Evolutionary conservation across 92 coral and sea anemone genomes (phyloP).

Genomic region (Actinernus sp.): DNA sequence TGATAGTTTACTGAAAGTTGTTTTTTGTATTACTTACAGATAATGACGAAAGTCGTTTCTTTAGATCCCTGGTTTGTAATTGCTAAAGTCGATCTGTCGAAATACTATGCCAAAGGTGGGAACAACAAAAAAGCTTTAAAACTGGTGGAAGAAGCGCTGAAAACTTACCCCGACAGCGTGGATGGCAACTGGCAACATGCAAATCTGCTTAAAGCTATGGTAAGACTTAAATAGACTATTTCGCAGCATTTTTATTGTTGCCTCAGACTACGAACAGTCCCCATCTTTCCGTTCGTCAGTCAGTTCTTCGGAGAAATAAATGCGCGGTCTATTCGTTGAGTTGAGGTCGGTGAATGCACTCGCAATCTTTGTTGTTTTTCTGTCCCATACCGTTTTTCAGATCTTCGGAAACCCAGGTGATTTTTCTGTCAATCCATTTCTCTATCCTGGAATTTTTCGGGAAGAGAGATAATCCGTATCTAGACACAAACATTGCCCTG

Average conservation of each 20-base stretch:
- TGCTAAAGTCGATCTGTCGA: slow-evolving; percentile 51
- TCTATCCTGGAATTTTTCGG: too few species aligned
- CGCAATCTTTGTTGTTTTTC: too few species aligned
- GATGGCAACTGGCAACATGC: slow-evolving; percentile 53
- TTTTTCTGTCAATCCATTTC: too few species aligned
- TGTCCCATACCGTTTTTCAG: too few species aligned
- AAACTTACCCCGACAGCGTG: slow-evolving; percentile 61
- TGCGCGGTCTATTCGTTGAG: too few species aligned
- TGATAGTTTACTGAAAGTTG: not conserved
- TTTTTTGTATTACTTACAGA: slow-evolving; percentile 7
- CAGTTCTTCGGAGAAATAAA: too few species aligned
- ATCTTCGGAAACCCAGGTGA: too few species aligned
- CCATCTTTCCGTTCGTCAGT: not conserved
- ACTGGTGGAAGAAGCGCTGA: slow-evolving; percentile 52
- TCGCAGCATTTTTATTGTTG: not conserved
- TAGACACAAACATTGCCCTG: too few species aligned
- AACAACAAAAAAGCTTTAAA: slow-evolving; percentile 21
- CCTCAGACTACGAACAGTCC: not conserved
- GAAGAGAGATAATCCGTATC: too few species aligned
- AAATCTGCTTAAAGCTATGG: slow-evolving; percentile 21
- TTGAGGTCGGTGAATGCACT: too few species aligned
- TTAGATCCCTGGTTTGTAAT: slow-evolving; percentile 73
- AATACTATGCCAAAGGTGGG: slow-evolving; percentile 24
- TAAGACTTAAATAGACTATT: not conserved
- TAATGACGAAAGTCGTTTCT: slow-evolving; percentile 33